A percentile compares a stretch with the other conserved stretches of the same genome.
phyloP scores from a whole-genome alignment of 2,113 vertebrate species.

The Brachyhypopomus gauderio region DNA sequence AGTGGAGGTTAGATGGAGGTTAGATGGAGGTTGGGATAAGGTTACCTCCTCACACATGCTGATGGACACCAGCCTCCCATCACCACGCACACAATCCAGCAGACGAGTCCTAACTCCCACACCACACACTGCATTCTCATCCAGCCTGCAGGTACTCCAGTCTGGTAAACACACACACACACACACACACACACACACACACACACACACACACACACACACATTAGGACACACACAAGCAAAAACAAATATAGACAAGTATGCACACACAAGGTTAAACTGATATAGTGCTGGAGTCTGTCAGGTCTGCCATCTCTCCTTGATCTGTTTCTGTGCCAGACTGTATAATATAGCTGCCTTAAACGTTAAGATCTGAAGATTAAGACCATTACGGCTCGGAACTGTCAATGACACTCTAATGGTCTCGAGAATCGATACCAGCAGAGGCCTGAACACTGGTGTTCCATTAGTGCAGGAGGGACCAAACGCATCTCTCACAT shows the following conservation, averaged over 20 bases:
- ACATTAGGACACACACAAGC: not conserved
- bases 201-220: not conserved
- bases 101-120: constrained; percentile 79
- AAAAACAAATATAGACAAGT: constrained; percentile 4
- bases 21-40: not conserved
- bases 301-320: not conserved
- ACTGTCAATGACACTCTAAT: constrained; percentile 21
- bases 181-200: constrained; percentile 46
- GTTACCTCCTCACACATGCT: constrained; percentile 83
- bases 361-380: constrained; percentile 18
- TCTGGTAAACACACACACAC: constrained; percentile 71
- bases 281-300: not conserved
- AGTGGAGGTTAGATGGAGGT: not conserved
- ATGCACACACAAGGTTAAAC: constrained; percentile 14
- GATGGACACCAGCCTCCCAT: constrained; percentile 77
- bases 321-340: not conserved
- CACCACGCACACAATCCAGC: constrained; percentile 86
- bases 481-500: constrained; percentile 13
- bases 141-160: constrained; percentile 93
- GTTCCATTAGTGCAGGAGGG: not conserved
- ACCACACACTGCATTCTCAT: constrained; percentile 85
- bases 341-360: not conserved
- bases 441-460: constrained; percentile 19
- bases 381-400: not conserved
- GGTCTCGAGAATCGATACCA: not conserved